Percentiles rank a stretch among this genome's conserved stretches.
phyloP scores from a whole-genome alignment of 2,888 invertebrate species.

The Zaprionus bogoriensis region DNA sequence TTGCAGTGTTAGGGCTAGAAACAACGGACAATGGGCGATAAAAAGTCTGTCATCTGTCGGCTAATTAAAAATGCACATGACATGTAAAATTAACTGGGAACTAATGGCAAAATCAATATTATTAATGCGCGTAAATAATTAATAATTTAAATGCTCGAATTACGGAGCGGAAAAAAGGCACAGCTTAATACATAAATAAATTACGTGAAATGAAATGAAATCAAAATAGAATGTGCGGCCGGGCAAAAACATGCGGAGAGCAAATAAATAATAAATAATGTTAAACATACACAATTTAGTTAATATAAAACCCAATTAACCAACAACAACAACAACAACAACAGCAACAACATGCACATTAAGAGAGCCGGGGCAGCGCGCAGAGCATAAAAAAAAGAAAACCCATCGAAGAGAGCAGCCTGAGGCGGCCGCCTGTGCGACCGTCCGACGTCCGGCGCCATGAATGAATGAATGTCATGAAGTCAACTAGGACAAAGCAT shows the following conservation, averaged over 20 bases:
- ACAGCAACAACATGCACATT: conserved; percentile 17
- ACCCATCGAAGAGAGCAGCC: conserved; percentile 44
- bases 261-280: conserved; percentile 70
- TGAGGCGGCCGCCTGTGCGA: conserved; percentile 5
- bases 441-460: conserved; percentile 50
- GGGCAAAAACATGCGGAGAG: conserved; percentile 4
- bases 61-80: conserved; percentile 69
- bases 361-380: conserved; percentile 24
- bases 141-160: conserved; percentile 64
- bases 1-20: no score
- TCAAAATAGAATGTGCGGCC: conserved; percentile 39
- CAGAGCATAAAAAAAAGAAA: conserved; percentile 69
- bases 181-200: conserved; percentile 55
- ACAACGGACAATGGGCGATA: no score
- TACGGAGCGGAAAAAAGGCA: conserved; percentile 12
- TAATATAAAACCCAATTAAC: conserved; percentile 74
- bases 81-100: conserved; percentile 48
- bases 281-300: conserved; percentile 76
- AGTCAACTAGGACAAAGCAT: conserved; percentile 77
- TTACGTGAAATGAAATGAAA: conserved; percentile 59
- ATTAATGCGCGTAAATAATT: conserved; percentile 49
- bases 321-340: conserved; percentile 25
- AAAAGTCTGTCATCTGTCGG: conserved; percentile 48
- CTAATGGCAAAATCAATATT: conserved; percentile 70
- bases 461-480: conserved; percentile 78